Conservation (phyloP, 1,140 invertebrate species). For the Drosophila quadrilineata region DNA sequence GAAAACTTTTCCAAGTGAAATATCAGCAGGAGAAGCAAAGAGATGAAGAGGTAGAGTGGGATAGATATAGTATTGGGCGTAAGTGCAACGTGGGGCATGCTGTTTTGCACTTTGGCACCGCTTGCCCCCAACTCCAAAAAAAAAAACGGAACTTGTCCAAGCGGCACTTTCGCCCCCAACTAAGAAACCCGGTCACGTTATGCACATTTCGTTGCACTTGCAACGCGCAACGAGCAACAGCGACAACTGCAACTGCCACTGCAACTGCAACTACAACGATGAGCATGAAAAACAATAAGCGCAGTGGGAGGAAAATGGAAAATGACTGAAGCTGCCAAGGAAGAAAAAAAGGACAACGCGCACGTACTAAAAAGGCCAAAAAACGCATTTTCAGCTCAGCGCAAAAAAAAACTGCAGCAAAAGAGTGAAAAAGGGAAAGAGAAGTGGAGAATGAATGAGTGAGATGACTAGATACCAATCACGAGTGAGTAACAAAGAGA, state of each 20-base stretch:
- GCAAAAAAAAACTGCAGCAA: slow-evolving; percentile 19
- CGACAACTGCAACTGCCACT: no score
- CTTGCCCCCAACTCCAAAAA: no score
- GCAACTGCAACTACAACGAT: slow-evolving; percentile 5
- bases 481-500: slow-evolving; percentile 2
- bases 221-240: no score
- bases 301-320: neutral
- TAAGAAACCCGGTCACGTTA: slow-evolving; percentile 77
- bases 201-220: slow-evolving; percentile 72
- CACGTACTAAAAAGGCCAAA: slow-evolving; percentile 76
- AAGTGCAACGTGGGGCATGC: slow-evolving; percentile 29
- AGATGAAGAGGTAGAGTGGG: neutral
- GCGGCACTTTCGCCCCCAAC: slow-evolving; percentile 49
- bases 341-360: slow-evolving; percentile 47
- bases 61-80: neutral
- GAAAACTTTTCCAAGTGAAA: slow-evolving; percentile 73
- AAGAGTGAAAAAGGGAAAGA: slow-evolving; percentile 2
- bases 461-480: no score
- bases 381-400: slow-evolving; percentile 69
- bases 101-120: slow-evolving; percentile 40
- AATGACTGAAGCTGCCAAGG: neutral
- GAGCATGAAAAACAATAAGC: slow-evolving; percentile 53
- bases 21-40: slow-evolving; percentile 36
- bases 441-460: slow-evolving; percentile 5
- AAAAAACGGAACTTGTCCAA: slow-evolving; percentile 16